phyloP scores from a whole-genome alignment of 2,797 vertebrate genomes.

The Eulemur rubriventer region DNA sequence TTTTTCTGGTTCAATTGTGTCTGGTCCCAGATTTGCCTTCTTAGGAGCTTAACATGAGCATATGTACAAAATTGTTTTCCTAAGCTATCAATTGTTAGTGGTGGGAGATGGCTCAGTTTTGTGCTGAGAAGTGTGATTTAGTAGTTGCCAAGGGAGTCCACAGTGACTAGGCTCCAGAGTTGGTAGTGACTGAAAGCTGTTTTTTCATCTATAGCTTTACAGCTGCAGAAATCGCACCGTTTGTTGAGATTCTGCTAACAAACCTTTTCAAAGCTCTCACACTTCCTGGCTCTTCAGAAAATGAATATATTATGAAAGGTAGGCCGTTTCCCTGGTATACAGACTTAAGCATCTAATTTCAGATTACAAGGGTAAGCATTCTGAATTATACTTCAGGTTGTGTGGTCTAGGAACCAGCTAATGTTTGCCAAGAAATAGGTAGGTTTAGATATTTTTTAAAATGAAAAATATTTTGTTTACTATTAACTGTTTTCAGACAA shows the following conservation, averaged over 20 bases:
- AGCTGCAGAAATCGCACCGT: slow-evolving; percentile 93
- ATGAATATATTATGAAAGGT: slow-evolving; percentile 99
- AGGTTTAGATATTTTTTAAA: background rate
- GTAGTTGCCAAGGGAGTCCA: slow-evolving; percentile 27
- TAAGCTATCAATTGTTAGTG: background rate
- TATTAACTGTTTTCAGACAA: background rate
- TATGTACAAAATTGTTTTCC: background rate
- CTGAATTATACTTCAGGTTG: background rate
- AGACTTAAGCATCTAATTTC: slow-evolving; percentile 19
- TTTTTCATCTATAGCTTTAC: slow-evolving; percentile 90
- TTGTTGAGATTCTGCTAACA: slow-evolving; percentile 95
- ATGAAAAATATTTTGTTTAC: slow-evolving; percentile 6
- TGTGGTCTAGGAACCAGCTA: background rate
- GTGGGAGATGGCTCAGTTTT: background rate
- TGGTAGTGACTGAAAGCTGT: slow-evolving; percentile 78
- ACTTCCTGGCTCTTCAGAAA: slow-evolving; percentile 96
- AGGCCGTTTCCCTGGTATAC: slow-evolving; percentile 68
- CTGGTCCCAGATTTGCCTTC: background rate
- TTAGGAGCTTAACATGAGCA: background rate
- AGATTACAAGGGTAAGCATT: background rate
- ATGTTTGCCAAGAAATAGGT: background rate
- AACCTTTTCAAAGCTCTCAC: slow-evolving; percentile 97
- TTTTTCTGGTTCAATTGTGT: background rate
- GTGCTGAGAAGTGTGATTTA: slow-evolving; percentile 39
- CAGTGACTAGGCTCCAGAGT: slow-evolving; percentile 11